These are phyloP conservation scores for Noctua janthe DNA, from an alignment of 2,888 invertebrate species.

Conservation along the genomic window DNA sequence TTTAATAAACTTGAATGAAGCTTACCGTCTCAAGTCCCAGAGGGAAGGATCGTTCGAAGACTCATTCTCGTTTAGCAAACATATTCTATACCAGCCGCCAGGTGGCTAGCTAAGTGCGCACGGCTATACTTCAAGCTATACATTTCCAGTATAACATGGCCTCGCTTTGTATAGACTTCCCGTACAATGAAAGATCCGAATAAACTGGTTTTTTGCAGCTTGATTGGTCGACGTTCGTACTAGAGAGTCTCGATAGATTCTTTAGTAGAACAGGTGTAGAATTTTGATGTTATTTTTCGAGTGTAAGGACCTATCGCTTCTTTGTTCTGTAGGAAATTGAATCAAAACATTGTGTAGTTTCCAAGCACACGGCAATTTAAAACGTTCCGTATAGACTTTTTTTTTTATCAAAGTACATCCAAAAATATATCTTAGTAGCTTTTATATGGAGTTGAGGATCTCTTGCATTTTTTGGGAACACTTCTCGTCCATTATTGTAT, in stretches of 20 bases:
- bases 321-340: conserved; percentile 30
- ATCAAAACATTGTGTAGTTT: conserved; percentile 16
- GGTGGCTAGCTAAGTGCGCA: not conserved
- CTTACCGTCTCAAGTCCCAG: conserved; percentile 61
- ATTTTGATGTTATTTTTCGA: conserved; percentile 38
- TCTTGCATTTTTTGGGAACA: not conserved
- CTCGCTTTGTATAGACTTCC: no score
- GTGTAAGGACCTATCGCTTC: not conserved
- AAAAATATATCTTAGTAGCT: not conserved
- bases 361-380: not conserved
- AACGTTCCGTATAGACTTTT: not conserved
- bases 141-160: no score
- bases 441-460: not conserved
- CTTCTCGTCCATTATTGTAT: no score
- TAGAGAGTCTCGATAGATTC: conserved; percentile 17
- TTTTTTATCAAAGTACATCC: not conserved
- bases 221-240: not conserved
- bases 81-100: conserved; percentile 60
- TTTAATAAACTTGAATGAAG: conserved; percentile 54
- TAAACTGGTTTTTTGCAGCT: no score
- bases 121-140: no score
- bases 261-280: conserved; percentile 38
- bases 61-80: conserved; percentile 66
- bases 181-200: no score
- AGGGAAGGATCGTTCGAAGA: conserved; percentile 59